phyloP scores from a whole-genome alignment of 1,140 invertebrate species.

The Drosophila pallidifrons region DNA sequence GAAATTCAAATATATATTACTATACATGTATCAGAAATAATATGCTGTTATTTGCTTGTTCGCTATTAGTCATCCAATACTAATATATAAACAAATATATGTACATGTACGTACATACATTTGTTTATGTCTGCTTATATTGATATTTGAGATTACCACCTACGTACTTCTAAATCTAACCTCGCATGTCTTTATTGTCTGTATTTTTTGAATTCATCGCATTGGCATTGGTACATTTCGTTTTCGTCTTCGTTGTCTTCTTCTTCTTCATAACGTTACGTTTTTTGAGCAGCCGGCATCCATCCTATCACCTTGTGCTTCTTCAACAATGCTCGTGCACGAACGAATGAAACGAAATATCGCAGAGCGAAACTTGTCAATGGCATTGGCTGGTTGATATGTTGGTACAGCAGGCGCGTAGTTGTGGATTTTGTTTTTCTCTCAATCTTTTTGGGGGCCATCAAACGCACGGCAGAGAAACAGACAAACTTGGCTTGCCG shows the following conservation, averaged over 20 bases:
- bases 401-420: constrained; percentile 37
- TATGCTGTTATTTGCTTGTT: no score
- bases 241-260: constrained; percentile 1
- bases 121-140: neutral
- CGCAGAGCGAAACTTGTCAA: constrained; percentile 49
- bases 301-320: constrained; percentile 49
- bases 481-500: constrained; percentile 2
- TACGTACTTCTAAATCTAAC: constrained; percentile 18
- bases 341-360: constrained; percentile 13
- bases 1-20: neutral
- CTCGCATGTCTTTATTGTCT: constrained; percentile 34
- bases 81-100: neutral
- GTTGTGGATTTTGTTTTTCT: constrained; percentile 19
- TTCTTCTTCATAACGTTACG: constrained; percentile 33
- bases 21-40: neutral
- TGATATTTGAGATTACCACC: constrained; percentile 10
- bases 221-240: constrained; percentile 32
- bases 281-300: constrained; percentile 48
- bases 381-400: constrained; percentile 38
- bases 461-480: constrained; percentile 7
- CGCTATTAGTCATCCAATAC: neutral
- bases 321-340: constrained; percentile 37
- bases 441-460: constrained; percentile 25
- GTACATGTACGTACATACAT: neutral
- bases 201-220: constrained; percentile 38